A percentile compares a stretch with the other conserved stretches of the same genome.
Conservation (phyloP, 2,797 vertebrate genomes). For the Acanthis flammea region DNA sequence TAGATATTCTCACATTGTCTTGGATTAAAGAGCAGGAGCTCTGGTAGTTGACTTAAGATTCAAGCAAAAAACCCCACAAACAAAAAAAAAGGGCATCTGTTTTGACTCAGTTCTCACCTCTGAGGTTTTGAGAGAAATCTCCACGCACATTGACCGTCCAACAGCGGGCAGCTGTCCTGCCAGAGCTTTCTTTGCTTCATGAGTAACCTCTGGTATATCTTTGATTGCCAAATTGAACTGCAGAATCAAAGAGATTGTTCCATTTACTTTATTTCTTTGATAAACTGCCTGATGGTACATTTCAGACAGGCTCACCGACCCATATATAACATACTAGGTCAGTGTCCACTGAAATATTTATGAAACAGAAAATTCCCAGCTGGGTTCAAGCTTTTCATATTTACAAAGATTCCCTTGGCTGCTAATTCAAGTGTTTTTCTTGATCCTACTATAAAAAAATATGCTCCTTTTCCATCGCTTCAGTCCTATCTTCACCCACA, state of each 20-base stretch:
- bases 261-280: background rate
- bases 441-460: background rate
- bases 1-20: background rate
- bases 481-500: background rate
- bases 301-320: background rate
- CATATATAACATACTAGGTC: background rate
- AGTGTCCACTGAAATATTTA: background rate
- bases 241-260: conserved; percentile 17
- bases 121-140: conserved; percentile 97
- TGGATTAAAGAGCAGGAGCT: background rate
- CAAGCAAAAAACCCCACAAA: background rate
- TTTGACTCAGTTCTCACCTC: conserved; percentile 81
- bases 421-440: background rate
- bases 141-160: conserved; percentile 98
- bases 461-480: background rate
- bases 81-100: background rate
- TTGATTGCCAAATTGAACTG: conserved; percentile 99
- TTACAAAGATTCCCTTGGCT: background rate
- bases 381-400: background rate
- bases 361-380: conserved; percentile 6
- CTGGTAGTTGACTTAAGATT: background rate
- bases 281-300: background rate
- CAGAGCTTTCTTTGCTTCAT: conserved; percentile 98
- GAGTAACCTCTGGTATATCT: conserved; percentile 98
- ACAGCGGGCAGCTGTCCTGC: conserved; percentile 93